Evolutionary conservation across 2,888 invertebrate genomes (phyloP).

Genomic region (Drosophila niveifrons): DNA sequence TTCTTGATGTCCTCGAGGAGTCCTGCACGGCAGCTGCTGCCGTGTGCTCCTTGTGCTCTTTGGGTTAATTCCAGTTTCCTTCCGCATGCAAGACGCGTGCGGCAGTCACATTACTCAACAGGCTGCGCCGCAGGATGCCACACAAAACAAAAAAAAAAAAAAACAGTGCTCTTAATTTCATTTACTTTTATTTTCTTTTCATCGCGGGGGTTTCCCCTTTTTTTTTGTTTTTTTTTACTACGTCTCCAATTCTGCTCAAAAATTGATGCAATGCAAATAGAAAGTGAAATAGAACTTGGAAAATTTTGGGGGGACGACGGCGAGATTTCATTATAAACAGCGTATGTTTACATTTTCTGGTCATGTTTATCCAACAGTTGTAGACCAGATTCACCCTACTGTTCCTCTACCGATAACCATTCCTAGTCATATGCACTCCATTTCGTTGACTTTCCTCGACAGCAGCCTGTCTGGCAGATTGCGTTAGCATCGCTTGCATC

Average conservation of each 20-base stretch:
- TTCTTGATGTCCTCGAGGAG: slow-evolving; percentile 18
- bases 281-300: slow-evolving; percentile 21
- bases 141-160: not conserved
- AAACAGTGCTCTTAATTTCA: slow-evolving; percentile 58
- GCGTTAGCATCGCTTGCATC: slow-evolving; percentile 37
- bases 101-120: slow-evolving; percentile 65
- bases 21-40: slow-evolving; percentile 47
- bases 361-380: slow-evolving; percentile 31
- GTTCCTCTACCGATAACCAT: not conserved
- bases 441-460: slow-evolving; percentile 47
- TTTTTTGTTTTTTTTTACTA: slow-evolving; percentile 19
- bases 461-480: slow-evolving; percentile 50
- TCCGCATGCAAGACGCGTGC: slow-evolving; percentile 61
- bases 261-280: slow-evolving; percentile 69
- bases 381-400: slow-evolving; percentile 25
- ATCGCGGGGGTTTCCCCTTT: slow-evolving; percentile 19
- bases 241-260: slow-evolving; percentile 48
- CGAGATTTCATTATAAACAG: slow-evolving; percentile 30
- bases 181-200: slow-evolving; percentile 51
- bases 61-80: slow-evolving; percentile 48
- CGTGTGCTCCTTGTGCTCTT: slow-evolving; percentile 18
- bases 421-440: slow-evolving; percentile 22
- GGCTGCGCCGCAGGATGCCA: slow-evolving; percentile 61
- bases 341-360: slow-evolving; percentile 66
- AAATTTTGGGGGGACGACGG: slow-evolving; percentile 14